A percentile compares a stretch with the other conserved stretches of the same genome.
phyloP scores from a whole-genome alignment of 2,888 invertebrate species.

The Molanna angustata region DNA sequence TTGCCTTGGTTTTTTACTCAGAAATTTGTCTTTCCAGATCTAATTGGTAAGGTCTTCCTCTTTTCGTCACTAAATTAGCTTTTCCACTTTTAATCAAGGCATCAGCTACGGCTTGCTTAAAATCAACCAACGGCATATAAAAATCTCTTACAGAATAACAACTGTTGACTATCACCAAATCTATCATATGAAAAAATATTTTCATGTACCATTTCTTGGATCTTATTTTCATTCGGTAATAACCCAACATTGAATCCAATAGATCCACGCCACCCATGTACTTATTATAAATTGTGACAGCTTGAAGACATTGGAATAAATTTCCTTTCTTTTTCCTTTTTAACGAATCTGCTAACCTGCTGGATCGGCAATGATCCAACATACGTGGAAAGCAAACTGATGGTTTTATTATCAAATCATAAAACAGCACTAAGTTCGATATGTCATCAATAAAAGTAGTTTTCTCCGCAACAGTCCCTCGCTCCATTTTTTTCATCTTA shows the following conservation, averaged over 20 bases:
- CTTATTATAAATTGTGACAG: constrained; percentile 32
- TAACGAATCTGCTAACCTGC: constrained; percentile 28
- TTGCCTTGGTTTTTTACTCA: constrained; percentile 4
- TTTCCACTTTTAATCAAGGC: constrained; percentile 1
- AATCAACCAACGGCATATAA: constrained; percentile 8
- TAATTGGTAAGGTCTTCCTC: constrained; percentile 3
- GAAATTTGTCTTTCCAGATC: background rate
- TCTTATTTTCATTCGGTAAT: constrained; percentile 13
- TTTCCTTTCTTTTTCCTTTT: constrained; percentile 24
- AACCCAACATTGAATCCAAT: constrained; percentile 19
- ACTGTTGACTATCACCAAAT: constrained; percentile 26
- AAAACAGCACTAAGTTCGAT: constrained; percentile 25
- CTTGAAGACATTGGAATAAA: constrained; percentile 30
- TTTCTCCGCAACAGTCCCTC: constrained; percentile 6
- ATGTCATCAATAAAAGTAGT: constrained; percentile 6
- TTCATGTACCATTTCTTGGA: constrained; percentile 32
- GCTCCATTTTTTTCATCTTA: constrained; percentile 5
- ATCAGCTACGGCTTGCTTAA: constrained; percentile 4
- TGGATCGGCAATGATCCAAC: constrained; percentile 28
- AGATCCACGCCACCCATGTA: constrained; percentile 34
- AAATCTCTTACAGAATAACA: constrained; percentile 17
- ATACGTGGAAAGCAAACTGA: constrained; percentile 31
- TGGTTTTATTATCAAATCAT: constrained; percentile 33
- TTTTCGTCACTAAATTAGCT: background rate
- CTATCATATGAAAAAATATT: constrained; percentile 32